phyloP scores from a whole-genome alignment of 2,797 vertebrate species.

The Anisognathus igniventris region DNA sequence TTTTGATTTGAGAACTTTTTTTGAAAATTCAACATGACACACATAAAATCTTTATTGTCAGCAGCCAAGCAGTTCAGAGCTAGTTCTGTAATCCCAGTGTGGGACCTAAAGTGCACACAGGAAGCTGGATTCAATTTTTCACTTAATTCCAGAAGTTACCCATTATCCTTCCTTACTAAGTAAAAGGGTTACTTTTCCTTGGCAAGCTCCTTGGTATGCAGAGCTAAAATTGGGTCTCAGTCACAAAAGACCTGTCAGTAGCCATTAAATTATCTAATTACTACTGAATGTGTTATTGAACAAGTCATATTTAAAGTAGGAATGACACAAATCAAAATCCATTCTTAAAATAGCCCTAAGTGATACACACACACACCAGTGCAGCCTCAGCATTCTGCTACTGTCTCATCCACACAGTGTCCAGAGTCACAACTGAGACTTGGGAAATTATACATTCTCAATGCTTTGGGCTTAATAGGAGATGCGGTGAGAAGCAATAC shows the following conservation, averaged over 20 bases:
- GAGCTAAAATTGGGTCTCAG: slow-evolving; percentile 61
- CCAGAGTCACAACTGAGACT: slow-evolving; percentile 57
- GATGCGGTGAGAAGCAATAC: slow-evolving; percentile 51
- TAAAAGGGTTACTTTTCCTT: slow-evolving; percentile 56
- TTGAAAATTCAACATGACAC: slow-evolving; percentile 61
- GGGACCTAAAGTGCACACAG: slow-evolving; percentile 42
- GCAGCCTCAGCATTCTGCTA: slow-evolving; percentile 50
- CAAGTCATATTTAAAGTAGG: slow-evolving; percentile 62
- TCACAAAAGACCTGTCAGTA: slow-evolving; percentile 68
- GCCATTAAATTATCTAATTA: slow-evolving; percentile 65
- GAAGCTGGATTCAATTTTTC: slow-evolving; percentile 68
- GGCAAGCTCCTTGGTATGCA: slow-evolving; percentile 41
- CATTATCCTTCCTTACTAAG: slow-evolving; percentile 60
- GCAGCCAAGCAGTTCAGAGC: slow-evolving; percentile 43
- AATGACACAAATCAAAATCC: slow-evolving; percentile 56
- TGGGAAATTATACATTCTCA: slow-evolving; percentile 28
- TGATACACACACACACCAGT: background rate
- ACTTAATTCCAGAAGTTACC: slow-evolving; percentile 66
- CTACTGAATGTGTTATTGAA: slow-evolving; percentile 58
- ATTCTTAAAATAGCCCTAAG: slow-evolving; percentile 57
- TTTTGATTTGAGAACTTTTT: slow-evolving; percentile 47
- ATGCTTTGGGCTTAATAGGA: slow-evolving; percentile 66
- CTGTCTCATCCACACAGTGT: slow-evolving; percentile 39
- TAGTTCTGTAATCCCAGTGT: slow-evolving; percentile 55
- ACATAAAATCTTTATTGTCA: slow-evolving; percentile 67